These are phyloP conservation scores for Salvelinus namaycush DNA, from an alignment of 2,113 vertebrate genomes.

Conservation along the genomic window DNA sequence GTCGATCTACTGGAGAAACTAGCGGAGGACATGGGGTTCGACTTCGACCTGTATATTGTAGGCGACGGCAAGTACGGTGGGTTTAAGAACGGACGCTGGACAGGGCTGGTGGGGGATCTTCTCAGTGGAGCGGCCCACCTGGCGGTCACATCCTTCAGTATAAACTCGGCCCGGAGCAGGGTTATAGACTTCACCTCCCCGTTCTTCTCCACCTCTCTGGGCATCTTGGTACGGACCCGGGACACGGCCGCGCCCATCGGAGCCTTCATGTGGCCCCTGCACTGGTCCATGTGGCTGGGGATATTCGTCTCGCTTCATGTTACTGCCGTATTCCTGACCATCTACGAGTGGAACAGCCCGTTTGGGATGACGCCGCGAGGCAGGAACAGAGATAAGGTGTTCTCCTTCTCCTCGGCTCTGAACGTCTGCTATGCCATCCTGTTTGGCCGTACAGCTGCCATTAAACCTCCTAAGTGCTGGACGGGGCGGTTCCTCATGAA, in stretches of 20 bases:
- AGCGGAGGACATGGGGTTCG: constrained; percentile 80
- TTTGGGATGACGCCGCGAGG: constrained; percentile 85
- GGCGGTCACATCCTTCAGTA: constrained; percentile 88
- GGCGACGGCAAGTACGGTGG: constrained; percentile 84
- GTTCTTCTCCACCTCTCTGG: constrained; percentile 89
- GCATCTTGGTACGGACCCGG: constrained; percentile 80
- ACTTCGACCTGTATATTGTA: constrained; percentile 85
- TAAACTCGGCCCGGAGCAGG: constrained; percentile 83
- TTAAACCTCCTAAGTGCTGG: constrained; percentile 87
- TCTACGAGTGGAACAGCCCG: constrained; percentile 87
- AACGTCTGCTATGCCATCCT: constrained; percentile 88
- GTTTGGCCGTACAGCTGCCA: constrained; percentile 83
- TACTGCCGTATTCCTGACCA: constrained; percentile 83
- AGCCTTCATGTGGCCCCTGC: constrained; percentile 87
- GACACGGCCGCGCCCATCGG: constrained; percentile 82
- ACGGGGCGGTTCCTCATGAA: constrained; percentile 88
- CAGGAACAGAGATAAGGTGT: constrained; percentile 80
- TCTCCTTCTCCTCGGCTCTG: constrained; percentile 88
- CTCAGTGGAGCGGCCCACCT: constrained; percentile 81
- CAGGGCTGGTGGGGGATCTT: constrained; percentile 84
- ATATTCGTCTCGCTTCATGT: constrained; percentile 82
- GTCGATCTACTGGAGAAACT: constrained; percentile 84
- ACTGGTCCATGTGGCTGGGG: constrained; percentile 90
- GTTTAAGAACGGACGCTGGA: constrained; percentile 82
- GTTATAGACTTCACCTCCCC: constrained; percentile 88